Evolutionary conservation across 2,888 invertebrate species (phyloP).

Genomic region (Amitus sp.): DNA sequence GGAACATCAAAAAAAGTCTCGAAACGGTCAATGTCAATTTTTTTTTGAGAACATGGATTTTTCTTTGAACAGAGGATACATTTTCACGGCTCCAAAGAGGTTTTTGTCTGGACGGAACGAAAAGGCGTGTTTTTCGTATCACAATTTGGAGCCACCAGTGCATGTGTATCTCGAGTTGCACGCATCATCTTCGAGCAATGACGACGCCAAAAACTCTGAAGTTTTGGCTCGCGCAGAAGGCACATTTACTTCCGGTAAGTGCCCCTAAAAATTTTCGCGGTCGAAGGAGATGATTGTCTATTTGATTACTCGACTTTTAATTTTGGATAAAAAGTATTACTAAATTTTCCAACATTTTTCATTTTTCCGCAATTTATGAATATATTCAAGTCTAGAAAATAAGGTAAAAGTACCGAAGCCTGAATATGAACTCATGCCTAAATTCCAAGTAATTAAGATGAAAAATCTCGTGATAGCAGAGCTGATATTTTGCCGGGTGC

Average conservation of each 20-base stretch:
- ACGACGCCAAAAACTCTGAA: conserved; percentile 45
- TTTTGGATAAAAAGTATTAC: no score
- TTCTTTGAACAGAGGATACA: conserved; percentile 53
- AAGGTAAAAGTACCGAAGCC: no score
- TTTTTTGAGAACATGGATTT: conserved; percentile 2
- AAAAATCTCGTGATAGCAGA: no score
- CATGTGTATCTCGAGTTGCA: conserved; percentile 54
- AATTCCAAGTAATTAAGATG: no score
- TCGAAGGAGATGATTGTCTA: no score
- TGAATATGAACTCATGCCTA: no score
- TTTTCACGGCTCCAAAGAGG: conserved; percentile 58
- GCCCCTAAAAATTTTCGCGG: no score
- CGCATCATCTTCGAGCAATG: conserved; percentile 38
- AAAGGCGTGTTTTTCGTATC: conserved; percentile 58
- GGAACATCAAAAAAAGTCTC: neutral
- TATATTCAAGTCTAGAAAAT: no score
- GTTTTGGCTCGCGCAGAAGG: conserved; percentile 47
- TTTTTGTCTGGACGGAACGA: conserved; percentile 58
- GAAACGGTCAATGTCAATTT: neutral
- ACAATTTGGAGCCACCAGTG: conserved; percentile 59
- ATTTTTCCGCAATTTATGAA: no score
- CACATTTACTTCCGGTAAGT: conserved; percentile 51
- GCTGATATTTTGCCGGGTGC: no score
- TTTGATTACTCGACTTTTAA: no score
- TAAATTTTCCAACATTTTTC: no score